Base-by-base conservation (phyloP, 2,113 vertebrate genomes). In the Aegotheles bennettii region DNA sequence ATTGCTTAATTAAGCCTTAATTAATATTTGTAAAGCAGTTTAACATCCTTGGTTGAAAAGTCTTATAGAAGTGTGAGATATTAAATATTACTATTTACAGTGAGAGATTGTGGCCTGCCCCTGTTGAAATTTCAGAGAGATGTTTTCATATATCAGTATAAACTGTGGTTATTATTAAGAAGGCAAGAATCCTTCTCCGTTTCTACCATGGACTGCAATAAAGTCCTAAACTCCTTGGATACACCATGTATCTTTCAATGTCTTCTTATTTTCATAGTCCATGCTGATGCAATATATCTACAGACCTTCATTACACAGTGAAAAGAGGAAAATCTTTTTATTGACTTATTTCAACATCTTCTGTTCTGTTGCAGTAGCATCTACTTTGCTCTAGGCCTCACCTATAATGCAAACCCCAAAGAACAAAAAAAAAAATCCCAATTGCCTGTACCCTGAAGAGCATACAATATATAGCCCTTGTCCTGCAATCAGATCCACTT, bases 1-100 rank as follows among this genome's bases (percentile, higher is more conserved):
- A 96, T 96, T 95, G 88, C 85, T 97, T 96, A 96, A 96, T 97
- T 97, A 97, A 96, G 93, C 88, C 93, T 96, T 96, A 96, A 97
- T 97, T 96, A 96, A 94, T 97, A 96, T 96, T 97, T 97, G 95
- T 94, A 96, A 96, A 97, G 76, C 95, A 94, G 82, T 96, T 97
- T 90, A 96, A 96, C 76, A 90, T 96, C 79, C 68, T 92, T 95
- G 85, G 90, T 84, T 92, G 90, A 81, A 95, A 95, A 96, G 88
- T 81, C 90, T 75, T 70, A 6, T 33, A 48, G 85, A 90, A 90
- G 63, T 80, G 47, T 54, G 79, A 88, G 79, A 91, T 90, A 78
- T 96, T 95, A 78, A 92, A 87, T 88, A 91, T 87, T 78, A 93
- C 87, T 95, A 90, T 97, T 96, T 95, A 90, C 88, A 81, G 85